phyloP scores from a whole-genome alignment of 1,140 invertebrate species.

The Globodera ellingtonae region DNA sequence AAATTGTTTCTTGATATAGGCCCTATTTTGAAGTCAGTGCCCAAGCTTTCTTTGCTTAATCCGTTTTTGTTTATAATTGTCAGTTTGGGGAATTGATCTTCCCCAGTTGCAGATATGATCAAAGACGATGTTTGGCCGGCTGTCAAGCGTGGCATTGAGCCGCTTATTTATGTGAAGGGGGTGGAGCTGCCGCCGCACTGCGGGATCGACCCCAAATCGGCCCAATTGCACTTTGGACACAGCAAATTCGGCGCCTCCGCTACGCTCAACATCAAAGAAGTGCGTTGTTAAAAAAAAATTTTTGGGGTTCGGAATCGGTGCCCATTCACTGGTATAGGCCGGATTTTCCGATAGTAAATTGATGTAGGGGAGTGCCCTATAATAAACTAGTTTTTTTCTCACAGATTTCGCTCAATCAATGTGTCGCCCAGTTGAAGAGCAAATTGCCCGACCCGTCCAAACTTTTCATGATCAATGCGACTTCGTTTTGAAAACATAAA shows the following conservation, averaged over 20 bases:
- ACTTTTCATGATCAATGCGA: slow-evolving; percentile 44
- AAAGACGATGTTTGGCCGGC: slow-evolving; percentile 63
- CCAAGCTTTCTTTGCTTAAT: no score
- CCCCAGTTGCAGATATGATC: slow-evolving; percentile 56
- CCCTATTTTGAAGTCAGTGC: no score
- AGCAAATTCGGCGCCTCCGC: slow-evolving; percentile 56
- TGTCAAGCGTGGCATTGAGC: slow-evolving; percentile 58
- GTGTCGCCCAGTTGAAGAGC: slow-evolving; percentile 55
- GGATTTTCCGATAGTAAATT: no score
- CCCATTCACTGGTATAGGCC: no score
- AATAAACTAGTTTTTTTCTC: not conserved
- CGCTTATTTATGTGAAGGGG: slow-evolving; percentile 56
- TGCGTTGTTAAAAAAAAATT: slow-evolving; percentile 12
- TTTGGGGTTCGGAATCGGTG: not conserved
- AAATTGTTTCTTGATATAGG: slow-evolving; percentile 12
- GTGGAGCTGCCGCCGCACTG: slow-evolving; percentile 52
- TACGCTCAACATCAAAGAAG: slow-evolving; percentile 40
- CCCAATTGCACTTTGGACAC: slow-evolving; percentile 50
- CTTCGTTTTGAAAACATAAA: not conserved
- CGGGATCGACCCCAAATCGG: slow-evolving; percentile 58
- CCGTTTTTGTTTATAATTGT: no score
- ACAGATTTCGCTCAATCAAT: slow-evolving; percentile 36
- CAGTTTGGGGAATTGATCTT: no score
- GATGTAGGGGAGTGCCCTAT: no score
- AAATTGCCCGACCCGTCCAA: slow-evolving; percentile 60